A percentile compares a stretch with the other conserved stretches of the same genome.
Conservation (phyloP, 2,888 invertebrate species). For the Tenthredo distinguenda region DNA sequence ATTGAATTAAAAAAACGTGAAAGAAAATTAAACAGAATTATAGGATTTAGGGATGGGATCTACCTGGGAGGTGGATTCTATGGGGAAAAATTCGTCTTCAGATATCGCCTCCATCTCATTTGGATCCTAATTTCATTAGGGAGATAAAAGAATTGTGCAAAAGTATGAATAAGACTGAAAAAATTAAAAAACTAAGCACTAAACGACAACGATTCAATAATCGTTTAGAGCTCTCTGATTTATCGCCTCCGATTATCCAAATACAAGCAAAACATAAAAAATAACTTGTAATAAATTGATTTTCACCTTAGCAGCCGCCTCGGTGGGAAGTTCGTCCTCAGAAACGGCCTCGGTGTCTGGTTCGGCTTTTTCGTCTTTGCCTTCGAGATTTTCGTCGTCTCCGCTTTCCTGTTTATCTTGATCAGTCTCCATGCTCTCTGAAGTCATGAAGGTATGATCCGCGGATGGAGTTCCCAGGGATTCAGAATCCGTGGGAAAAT, state of each 20-base stretch:
- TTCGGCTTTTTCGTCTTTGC: conserved; percentile 78
- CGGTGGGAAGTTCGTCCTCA: conserved; percentile 85
- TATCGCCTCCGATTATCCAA: neutral
- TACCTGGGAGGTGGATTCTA: conserved; percentile 65
- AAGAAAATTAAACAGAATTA: neutral
- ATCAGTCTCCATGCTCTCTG: conserved; percentile 62
- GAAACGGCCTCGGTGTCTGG: conserved; percentile 92
- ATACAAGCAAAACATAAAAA: neutral
- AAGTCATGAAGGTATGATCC: neutral
- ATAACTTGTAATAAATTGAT: neutral
- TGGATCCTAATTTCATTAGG: conserved; percentile 56
- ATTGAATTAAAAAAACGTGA: neutral
- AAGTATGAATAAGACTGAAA: conserved; percentile 40
- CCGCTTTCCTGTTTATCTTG: conserved; percentile 59
- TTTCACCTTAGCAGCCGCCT: conserved; percentile 75
- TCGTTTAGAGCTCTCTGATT: neutral
- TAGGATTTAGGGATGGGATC: conserved; percentile 40
- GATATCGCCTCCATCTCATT: conserved; percentile 68
- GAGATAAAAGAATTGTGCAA: conserved; percentile 24
- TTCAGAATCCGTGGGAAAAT: conserved; percentile 45
- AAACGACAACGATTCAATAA: conserved; percentile 34
- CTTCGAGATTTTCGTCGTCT: conserved; percentile 56
- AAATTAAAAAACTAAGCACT: conserved; percentile 35
- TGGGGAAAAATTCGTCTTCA: conserved; percentile 66
- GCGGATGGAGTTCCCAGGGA: neutral